Evolutionary conservation across 1,140 invertebrate genomes (phyloP), one percentile per base, ranked within the genome.

Genomic region (Aporrectodea caliginosa): DNA sequence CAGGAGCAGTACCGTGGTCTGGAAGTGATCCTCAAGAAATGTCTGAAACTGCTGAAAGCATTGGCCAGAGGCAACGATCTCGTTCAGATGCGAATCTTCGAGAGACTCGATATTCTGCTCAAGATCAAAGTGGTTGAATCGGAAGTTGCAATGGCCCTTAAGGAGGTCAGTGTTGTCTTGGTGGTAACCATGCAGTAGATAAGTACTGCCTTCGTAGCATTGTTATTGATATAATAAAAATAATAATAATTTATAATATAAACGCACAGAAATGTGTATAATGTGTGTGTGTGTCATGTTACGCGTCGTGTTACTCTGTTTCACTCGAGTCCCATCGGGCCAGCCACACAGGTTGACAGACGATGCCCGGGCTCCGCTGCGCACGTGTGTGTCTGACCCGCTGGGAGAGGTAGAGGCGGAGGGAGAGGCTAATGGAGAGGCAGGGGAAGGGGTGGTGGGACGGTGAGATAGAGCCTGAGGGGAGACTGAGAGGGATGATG

Each of bases 1-100:
- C 72, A 87, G 85, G 85, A 85, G 22, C 84, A 87, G 77, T 87
- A 87, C 80, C 76, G 81, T n/a, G 86, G 85, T 0, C 74, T 85
- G 75, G 79, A 81, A 31, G 80, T 73, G 34, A 82, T 85, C 12
- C 84, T 87, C 72, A 80, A 86, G 80, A 84, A 84, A 73, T 84
- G 83, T 0, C 85, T 88, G 72, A 81, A 78, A 16, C 73, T 88
- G 35, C 80, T 88, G 73, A 82, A 84, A 69, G 75, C 80, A 31
- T 82, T 88, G 81, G 85, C 86, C 0, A 74, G 82, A 16, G 82
- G 82, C 14, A 87, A 87, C 77, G 81, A 81, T 12, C 69, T 84
- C 14, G 85, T 87, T 27, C 86, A 87, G 73, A 79, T 82, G 73
- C 83, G 85, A 16, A 77, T 87, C 74, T 87, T 87, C 83, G 84